Evolutionary conservation across 2,888 invertebrate genomes (phyloP).

Genomic region (Calliopum simillimum): DNA sequence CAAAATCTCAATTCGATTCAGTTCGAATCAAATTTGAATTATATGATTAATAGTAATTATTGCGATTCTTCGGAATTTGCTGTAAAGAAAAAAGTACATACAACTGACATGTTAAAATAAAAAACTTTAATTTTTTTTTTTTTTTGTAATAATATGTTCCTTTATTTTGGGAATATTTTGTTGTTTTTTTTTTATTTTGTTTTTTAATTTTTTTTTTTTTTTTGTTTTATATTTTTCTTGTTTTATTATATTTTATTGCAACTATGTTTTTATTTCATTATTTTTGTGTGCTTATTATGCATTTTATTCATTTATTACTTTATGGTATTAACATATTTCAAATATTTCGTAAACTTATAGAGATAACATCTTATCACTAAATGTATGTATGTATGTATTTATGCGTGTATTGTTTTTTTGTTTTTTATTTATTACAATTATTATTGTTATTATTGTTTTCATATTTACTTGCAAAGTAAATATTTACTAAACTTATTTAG

Average conservation of each 20-base stretch:
- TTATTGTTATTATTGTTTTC: slow-evolving; percentile 20
- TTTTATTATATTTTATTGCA: slow-evolving; percentile 36
- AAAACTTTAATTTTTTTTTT: slow-evolving; percentile 38
- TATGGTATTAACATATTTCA: slow-evolving; percentile 30
- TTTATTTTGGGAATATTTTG: slow-evolving; percentile 34
- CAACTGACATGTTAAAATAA: not conserved
- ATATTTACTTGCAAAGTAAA: not conserved
- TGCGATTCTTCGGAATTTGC: too few species aligned
- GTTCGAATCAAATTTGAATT: too few species aligned
- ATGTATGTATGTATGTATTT: slow-evolving; percentile 14
- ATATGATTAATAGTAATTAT: too few species aligned
- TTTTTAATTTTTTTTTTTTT: slow-evolving; percentile 33
- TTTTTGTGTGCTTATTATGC: slow-evolving; percentile 29
- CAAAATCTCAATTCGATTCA: too few species aligned
- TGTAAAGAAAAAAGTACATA: too few species aligned
- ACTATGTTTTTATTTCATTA: slow-evolving; percentile 36
- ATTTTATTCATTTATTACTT: slow-evolving; percentile 34
- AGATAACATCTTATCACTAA: slow-evolving; percentile 27
- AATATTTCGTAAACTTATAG: slow-evolving; percentile 23
- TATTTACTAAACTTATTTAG: slow-evolving; percentile 1
- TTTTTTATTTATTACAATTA: slow-evolving; percentile 3
- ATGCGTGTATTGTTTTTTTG: slow-evolving; percentile 7
- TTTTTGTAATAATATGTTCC: slow-evolving; percentile 46
- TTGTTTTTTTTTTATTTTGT: slow-evolving; percentile 34
- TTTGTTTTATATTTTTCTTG: slow-evolving; percentile 24